These are phyloP conservation scores for Prosapia bicincta DNA, from an alignment of 2,888 invertebrate genomes.

Conservation along the genomic window DNA sequence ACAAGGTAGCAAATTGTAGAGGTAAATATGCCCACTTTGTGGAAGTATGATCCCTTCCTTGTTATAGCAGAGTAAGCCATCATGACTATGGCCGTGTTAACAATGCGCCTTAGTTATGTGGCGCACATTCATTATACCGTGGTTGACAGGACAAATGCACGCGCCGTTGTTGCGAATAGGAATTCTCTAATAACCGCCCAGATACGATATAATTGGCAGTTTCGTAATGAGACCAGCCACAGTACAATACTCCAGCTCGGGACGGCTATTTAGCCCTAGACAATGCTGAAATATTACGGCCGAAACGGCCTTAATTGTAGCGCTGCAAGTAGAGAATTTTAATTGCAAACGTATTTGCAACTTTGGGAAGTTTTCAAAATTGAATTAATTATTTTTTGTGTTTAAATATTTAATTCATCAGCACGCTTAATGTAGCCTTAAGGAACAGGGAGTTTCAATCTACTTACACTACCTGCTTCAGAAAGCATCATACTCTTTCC, in stretches of 20 bases:
- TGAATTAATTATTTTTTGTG: too few species aligned
- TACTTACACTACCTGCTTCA: too few species aligned
- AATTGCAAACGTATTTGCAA: too few species aligned
- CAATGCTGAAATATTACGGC: neutral
- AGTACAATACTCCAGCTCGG: neutral
- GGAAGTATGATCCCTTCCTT: too few species aligned
- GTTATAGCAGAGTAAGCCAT: neutral
- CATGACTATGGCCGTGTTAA: neutral
- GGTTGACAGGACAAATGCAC: neutral
- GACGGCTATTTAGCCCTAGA: neutral
- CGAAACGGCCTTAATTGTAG: neutral
- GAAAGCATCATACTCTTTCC: too few species aligned
- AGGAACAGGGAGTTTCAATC: too few species aligned
- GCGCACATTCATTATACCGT: neutral
- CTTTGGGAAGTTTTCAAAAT: too few species aligned
- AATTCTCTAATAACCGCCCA: neutral
- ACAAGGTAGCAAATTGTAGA: too few species aligned
- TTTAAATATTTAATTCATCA: too few species aligned
- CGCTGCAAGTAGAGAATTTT: too few species aligned
- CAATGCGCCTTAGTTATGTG: neutral
- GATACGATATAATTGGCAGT: neutral
- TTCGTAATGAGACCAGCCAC: neutral
- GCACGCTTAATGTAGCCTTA: too few species aligned
- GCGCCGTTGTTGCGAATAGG: neutral
- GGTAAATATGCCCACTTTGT: too few species aligned